Base-by-base conservation (phyloP, 2,797 vertebrate genomes). In the Phataginus tricuspis region DNA sequence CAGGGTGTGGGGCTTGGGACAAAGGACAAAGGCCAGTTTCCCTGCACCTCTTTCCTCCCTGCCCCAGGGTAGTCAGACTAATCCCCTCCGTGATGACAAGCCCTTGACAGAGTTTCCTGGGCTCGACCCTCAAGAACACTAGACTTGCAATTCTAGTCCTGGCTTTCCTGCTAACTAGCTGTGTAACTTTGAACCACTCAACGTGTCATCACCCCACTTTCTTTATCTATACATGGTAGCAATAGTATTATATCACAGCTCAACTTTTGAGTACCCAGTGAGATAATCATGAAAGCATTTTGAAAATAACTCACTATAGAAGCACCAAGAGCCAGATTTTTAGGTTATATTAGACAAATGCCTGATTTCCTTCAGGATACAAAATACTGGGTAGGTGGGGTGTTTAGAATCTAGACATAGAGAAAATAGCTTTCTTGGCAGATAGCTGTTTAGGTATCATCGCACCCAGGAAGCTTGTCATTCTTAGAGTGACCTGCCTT, bases 401-500 rank as follows among this genome's bases (percentile, higher is more conserved):
- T 21, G 42, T 69, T 78, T 29, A 12, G 21, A 4, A 16, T 49
- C 66, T 72, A 55, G 25, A 91, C 94, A 86, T 9, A 77, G 69
- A 92, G 63, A 89, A 72, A 94, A 29, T 8, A 16, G 29, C 5
- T n/a, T 87, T 79, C 80, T 77, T 79, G 64, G 16, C 42, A 74
- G 53, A 16, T 31, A 4, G 29, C 51, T 85, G 39, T 75, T 91
- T 75, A 68, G 72, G 21, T 39, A 13, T 94, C 63, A 37, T 13
- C 59, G 42, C 68, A 80, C 45, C 68, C 74, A 84, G 86, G 83
- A 89, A 93, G 69, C 37, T n/a, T 71, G 57, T 64, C 34, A 45
- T 90, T 93, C 69, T 87, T 42, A 74, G 27, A 78, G 34, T 16
- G 18, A 69, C 61, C 79, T 96, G 78, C 72, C 94, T 86, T 86